phyloP scores from a whole-genome alignment of 1,140 invertebrate species.

The Dendrolimus punctatus region DNA sequence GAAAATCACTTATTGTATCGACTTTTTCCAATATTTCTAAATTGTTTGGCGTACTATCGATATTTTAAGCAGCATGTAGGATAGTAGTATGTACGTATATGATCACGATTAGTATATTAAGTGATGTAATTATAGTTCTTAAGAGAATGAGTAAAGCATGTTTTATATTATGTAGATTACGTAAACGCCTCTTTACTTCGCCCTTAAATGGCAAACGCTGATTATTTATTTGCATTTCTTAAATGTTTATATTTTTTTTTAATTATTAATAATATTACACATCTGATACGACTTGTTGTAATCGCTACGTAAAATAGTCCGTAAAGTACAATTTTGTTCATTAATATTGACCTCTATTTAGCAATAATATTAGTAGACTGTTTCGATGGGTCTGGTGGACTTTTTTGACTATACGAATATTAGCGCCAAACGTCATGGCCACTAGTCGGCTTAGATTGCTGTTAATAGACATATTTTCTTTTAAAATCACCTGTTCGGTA shows the following conservation, averaged over 20 bases:
- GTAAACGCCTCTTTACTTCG: conserved; percentile 58
- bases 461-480: no score
- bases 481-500: no score
- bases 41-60: conserved; percentile 27
- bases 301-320: conserved; percentile 34
- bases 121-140: conserved; percentile 61
- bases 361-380: no score
- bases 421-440: no score
- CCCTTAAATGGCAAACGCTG: conserved; percentile 47
- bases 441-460: no score
- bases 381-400: no score
- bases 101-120: conserved; percentile 50
- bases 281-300: conserved; percentile 53
- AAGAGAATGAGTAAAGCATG: conserved; percentile 62
- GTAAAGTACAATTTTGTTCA: conserved; percentile 6
- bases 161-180: conserved; percentile 69
- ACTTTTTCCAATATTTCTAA: conserved; percentile 7
- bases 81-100: conserved; percentile 51
- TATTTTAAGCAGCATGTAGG: conserved; percentile 39
- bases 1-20: conserved; percentile 10
- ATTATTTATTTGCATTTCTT: conserved; percentile 70
- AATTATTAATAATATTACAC: conserved; percentile 23
- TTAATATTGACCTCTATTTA: no score
- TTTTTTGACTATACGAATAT: no score
- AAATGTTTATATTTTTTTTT: conserved; percentile 67